These are phyloP conservation scores for Selene dorsalis DNA, from an alignment of 2,797 vertebrate species.

Conservation along the genomic window DNA sequence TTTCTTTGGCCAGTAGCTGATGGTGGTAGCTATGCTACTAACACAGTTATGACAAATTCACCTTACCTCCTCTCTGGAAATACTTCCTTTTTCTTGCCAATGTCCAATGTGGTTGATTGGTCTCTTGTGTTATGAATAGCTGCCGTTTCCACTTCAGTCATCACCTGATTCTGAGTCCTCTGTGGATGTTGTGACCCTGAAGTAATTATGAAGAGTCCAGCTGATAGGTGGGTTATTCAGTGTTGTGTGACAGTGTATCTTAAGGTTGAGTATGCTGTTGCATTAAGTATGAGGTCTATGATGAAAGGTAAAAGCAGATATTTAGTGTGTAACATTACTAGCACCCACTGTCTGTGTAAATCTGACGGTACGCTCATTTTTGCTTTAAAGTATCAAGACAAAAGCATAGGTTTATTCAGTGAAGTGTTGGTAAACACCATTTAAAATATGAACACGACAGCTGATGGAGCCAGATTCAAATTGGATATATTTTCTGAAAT, in stretches of 20 bases:
- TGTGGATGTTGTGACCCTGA: background rate
- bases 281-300: slow-evolving; percentile 1
- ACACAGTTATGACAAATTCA: background rate
- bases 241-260: slow-evolving; percentile 32
- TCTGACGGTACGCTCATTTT: too few relatives aligned
- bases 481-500: background rate
- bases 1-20: background rate
- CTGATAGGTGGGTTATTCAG: slow-evolving; percentile 29
- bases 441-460: background rate
- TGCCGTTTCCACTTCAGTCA: background rate
- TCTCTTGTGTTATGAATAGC: too few relatives aligned
- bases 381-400: background rate
- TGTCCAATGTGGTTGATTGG: too few relatives aligned
- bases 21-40: background rate
- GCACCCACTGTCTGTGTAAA: background rate
- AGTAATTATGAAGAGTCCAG: slow-evolving; percentile 47
- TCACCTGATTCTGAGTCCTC: background rate
- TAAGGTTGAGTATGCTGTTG: slow-evolving; percentile 17
- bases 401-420: background rate
- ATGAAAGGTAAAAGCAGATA: slow-evolving; percentile 12
- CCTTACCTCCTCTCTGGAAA: too few relatives aligned
- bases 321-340: too few relatives aligned
- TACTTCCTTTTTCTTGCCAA: too few relatives aligned
- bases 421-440: background rate
- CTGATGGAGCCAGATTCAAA: background rate